Evolutionary conservation across 2,113 vertebrate genomes (phyloP), one percentile per base, ranked within the genome.

Genomic region (Hydrochoerus hydrochaeris): DNA sequence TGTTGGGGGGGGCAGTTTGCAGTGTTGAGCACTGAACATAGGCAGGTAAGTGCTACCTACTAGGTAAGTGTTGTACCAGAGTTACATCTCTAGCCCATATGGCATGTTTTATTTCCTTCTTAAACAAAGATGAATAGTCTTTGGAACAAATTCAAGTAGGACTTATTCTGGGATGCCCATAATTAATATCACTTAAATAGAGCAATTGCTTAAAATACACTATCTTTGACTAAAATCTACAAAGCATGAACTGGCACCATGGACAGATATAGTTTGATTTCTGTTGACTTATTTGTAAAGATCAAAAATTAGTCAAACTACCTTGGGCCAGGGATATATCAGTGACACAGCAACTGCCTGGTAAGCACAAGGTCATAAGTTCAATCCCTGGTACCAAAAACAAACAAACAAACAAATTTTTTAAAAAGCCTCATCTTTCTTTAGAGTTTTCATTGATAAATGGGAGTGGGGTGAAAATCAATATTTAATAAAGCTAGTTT

Each of bases 221-320:
- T 38, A 67, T 83, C 71, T 41, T 44, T 83, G 65, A 78, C 24
- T 85, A 57, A 77, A 92, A 71, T 63, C 93, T 82, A 75, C 49
- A 85, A 94, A 88, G 49, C 67, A 78, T 44, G 35, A 88, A 60
- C 11, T 71, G 62, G 24, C 67, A 96, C 12, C n/a, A 65, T 12
- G 44, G 57, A 87, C 78, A 26, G 49, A 93, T 87, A 44, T 65
- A 28, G 12, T 83, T 65, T 91, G 65, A 69, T 69, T 69, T 69
- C 35, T n/a, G 35, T n/a, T 17, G 65, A 94, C 63, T 92, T 94
- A 88, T 30, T 90, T 94, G 60, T 69, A 87, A 96, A 95, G 62
- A 96, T 80, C 26, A 94, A 82, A 94, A 94, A 57, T 67, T 78
- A 71, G 82, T 88, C 83, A 86, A 77, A 88, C 91, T 52, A 20